Percentiles rank a stretch among this genome's conserved stretches.
Conservation (phyloP, 2,797 vertebrate genomes). For the Helarctos malayanus region DNA sequence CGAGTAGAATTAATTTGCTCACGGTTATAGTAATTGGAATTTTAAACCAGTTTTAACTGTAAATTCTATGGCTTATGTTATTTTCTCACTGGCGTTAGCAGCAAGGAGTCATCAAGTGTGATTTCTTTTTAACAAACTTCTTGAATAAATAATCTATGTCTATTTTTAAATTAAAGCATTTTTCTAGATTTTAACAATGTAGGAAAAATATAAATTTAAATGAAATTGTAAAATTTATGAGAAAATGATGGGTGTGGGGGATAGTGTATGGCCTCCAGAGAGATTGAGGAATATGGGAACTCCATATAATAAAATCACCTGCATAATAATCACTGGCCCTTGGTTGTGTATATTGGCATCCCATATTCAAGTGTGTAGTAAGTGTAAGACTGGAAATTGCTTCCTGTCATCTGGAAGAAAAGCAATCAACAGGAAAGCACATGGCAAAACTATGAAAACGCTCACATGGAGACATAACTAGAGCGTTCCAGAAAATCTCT, state of each 20-base stretch:
- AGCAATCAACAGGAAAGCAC: background rate
- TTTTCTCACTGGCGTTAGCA: background rate
- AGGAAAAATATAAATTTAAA: constrained; percentile 27
- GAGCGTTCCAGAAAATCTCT: background rate
- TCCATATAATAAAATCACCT: background rate
- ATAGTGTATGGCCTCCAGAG: background rate
- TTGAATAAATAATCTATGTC: background rate
- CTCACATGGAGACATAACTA: background rate
- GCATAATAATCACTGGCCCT: background rate
- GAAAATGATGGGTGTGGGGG: background rate
- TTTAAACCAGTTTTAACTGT: background rate
- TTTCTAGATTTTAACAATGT: constrained; percentile 12
- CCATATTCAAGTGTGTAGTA: background rate
- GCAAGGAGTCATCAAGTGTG: background rate
- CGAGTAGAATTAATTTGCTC: background rate
- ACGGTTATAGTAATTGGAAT: background rate
- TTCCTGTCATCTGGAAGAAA: background rate
- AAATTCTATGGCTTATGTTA: background rate
- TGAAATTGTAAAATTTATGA: background rate
- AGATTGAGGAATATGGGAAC: background rate
- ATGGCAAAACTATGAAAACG: background rate
- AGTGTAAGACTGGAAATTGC: background rate
- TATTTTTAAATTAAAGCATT: background rate
- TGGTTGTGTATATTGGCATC: background rate
- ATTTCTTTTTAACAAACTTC: constrained; percentile 4